Conservation (phyloP, 2,797 vertebrate species). For the Typhlichthys subterraneus region DNA sequence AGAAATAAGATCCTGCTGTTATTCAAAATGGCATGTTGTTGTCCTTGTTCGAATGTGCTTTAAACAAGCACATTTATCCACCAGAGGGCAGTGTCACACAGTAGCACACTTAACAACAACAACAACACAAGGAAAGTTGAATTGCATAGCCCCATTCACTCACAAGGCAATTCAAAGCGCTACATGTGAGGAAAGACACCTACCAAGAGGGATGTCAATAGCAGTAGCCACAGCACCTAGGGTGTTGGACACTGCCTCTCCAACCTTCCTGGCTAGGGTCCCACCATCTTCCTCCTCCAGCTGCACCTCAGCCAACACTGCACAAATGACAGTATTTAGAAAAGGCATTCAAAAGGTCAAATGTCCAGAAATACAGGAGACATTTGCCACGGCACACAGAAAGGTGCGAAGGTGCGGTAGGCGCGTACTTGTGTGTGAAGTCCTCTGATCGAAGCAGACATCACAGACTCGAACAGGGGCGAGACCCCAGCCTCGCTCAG, state of each 20-base stretch:
- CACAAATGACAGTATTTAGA: conserved; percentile 5
- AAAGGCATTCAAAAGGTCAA: conserved; percentile 14
- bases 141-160: too few species aligned
- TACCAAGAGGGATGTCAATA: conserved; percentile 98
- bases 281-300: conserved; percentile 90
- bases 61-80: conserved; percentile 34
- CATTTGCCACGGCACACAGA: conserved; percentile 1
- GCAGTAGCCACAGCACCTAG: conserved; percentile 95
- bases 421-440: conserved; percentile 59
- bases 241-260: conserved; percentile 96
- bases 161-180: too few species aligned
- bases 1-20: conserved; percentile 22
- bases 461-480: conserved; percentile 94
- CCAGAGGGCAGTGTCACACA: conserved; percentile 46
- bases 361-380: background rate
- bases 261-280: conserved; percentile 94
- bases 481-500: conserved; percentile 97
- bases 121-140: background rate
- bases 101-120: background rate
- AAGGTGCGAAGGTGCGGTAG: background rate
- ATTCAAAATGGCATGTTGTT: background rate
- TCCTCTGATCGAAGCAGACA: conserved; percentile 82
- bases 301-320: conserved; percentile 72
- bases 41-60: background rate
- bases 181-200: conserved; percentile 45